phyloP scores from a whole-genome alignment of 2,888 invertebrate genomes.

The Erannis defoliaria region DNA sequence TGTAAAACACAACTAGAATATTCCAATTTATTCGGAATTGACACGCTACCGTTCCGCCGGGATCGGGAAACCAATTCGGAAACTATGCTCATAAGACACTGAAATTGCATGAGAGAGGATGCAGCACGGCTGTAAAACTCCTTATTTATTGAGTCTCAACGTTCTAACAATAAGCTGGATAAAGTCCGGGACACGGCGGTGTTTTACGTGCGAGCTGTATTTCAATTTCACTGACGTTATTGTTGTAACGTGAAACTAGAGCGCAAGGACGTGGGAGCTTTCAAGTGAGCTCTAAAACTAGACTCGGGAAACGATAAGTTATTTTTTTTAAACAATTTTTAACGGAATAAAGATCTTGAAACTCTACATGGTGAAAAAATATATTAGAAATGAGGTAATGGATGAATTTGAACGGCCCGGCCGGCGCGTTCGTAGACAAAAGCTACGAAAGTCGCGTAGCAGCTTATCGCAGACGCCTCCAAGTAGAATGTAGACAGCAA shows the following conservation, averaged over 20 bases:
- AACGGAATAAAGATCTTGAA: no score
- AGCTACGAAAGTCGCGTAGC: no score
- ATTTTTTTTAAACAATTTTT: background rate
- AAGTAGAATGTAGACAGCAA: no score
- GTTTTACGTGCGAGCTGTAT: slow-evolving; percentile 36
- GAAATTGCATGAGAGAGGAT: slow-evolving; percentile 46
- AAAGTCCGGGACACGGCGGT: slow-evolving; percentile 37
- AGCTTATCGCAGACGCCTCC: no score
- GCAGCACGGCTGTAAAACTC: slow-evolving; percentile 52
- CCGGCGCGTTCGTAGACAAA: no score
- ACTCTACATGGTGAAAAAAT: no score
- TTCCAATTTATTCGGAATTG: slow-evolving; percentile 48
- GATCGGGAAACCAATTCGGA: slow-evolving; percentile 52
- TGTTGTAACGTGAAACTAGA: slow-evolving; percentile 30
- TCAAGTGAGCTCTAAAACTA: slow-evolving; percentile 20
- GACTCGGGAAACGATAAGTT: slow-evolving; percentile 2
- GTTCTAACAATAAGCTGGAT: slow-evolving; percentile 45
- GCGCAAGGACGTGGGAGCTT: slow-evolving; percentile 34
- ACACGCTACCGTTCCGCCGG: slow-evolving; percentile 42
- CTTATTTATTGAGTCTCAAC: slow-evolving; percentile 51
- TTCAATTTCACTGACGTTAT: slow-evolving; percentile 41
- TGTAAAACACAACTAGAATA: slow-evolving; percentile 53
- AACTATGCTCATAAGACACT: slow-evolving; percentile 52
- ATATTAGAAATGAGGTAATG: no score
- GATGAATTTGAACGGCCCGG: no score